Percentiles rank a stretch among this genome's conserved stretches.
Evolutionary conservation across 2,113 vertebrate genomes (phyloP).

Genomic region (Ahaetulla prasina): DNA sequence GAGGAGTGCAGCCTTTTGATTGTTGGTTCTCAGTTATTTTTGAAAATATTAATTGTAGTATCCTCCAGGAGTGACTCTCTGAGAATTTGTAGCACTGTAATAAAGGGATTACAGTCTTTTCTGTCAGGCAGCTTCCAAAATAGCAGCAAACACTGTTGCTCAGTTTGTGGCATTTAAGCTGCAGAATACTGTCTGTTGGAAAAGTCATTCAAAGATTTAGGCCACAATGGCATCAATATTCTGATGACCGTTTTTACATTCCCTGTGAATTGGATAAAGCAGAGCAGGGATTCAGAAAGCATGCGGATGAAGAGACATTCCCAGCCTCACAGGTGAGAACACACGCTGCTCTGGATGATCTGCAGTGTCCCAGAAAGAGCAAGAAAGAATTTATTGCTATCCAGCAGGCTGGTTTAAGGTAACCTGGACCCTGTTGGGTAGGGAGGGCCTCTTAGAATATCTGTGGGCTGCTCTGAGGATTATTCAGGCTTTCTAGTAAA

Average conservation of each 20-base stretch:
- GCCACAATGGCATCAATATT: neutral
- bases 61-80: neutral
- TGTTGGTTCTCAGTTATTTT: neutral
- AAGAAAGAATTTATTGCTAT: neutral
- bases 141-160: neutral
- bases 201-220: neutral
- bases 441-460: neutral
- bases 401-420: neutral
- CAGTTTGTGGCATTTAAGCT: neutral
- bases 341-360: neutral
- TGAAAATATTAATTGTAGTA: neutral
- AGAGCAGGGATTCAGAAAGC: neutral
- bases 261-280: neutral
- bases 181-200: neutral
- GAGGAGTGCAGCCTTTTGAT: neutral
- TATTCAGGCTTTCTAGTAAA: neutral
- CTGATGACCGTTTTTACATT: neutral
- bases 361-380: neutral
- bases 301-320: neutral
- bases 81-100: neutral
- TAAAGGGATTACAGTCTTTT: neutral
- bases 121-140: neutral
- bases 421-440: neutral
- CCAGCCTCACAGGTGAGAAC: neutral
- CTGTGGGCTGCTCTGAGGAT: neutral